phyloP scores from a whole-genome alignment of 1,140 invertebrate species.

The Panulirus ornatus region DNA sequence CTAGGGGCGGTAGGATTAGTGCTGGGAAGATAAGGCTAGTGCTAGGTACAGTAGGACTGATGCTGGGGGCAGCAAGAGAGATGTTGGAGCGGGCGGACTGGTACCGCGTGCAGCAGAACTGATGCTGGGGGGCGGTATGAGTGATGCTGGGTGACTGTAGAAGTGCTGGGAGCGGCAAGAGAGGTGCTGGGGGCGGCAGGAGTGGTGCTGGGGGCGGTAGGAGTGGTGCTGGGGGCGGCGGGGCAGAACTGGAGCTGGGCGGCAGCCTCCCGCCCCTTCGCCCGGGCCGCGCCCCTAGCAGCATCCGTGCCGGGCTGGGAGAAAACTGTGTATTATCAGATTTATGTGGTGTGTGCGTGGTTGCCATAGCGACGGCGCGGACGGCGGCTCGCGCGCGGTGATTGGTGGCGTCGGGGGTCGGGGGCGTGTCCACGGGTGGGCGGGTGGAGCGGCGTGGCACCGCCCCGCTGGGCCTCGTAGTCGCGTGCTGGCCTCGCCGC shows the following conservation, averaged over 20 bases:
- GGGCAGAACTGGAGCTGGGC: neutral
- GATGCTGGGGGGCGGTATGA: neutral
- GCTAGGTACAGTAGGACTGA: neutral
- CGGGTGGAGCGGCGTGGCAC: constrained; percentile 65
- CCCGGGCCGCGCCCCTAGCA: constrained; percentile 43
- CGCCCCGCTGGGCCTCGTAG: constrained; percentile 63
- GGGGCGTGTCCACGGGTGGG: constrained; percentile 57
- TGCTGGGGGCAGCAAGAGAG: neutral
- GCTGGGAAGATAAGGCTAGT: no score
- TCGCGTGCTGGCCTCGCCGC: constrained; percentile 70
- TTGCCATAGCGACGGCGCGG: constrained; percentile 71
- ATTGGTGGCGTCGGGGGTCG: constrained; percentile 48
- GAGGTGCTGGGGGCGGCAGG: neutral
- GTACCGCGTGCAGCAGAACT: neutral
- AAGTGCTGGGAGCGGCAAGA: neutral
- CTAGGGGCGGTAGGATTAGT: neutral
- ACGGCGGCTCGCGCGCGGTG: constrained; percentile 35
- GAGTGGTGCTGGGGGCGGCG: neutral
- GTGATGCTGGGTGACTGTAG: neutral
- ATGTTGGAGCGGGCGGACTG: neutral
- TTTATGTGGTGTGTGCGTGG: constrained; percentile 72
- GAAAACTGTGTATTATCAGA: constrained; percentile 73
- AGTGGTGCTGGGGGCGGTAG: neutral
- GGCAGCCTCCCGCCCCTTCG: constrained; percentile 13
- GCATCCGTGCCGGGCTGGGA: constrained; percentile 68